Base-by-base conservation (phyloP, 2,113 vertebrate genomes). In the Trochalopteron elliotii region DNA sequence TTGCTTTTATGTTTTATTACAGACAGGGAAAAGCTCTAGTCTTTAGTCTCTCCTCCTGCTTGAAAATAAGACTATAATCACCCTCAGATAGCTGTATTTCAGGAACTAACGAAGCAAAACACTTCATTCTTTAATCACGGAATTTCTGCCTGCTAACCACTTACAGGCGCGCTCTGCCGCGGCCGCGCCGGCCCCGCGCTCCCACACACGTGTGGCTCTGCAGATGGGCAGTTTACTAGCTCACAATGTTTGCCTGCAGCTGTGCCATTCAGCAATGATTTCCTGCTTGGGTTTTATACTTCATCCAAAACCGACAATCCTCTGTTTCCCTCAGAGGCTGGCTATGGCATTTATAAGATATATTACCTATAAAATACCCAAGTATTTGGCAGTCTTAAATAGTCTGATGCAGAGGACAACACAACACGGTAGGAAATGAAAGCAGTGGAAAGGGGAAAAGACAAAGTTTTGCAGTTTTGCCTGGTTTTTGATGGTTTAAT, bases 271-370 rank as follows among this genome's bases (percentile, higher is more conserved):
- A 95, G 88, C 95, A 95, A 71, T 89, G 52, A 96, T 97, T 96
- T 96, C 96, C 87, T 95, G 97, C 93, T 93, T 88, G 78, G 95
- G 92, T 92, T 89, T 96, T 94, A 97, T 83, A 86, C 89, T 96
- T 67, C 57, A 59, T 96, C 96, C 86, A 97, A 97, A 97, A 96
- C 94, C 92, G 90, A 97, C 95, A 97, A 94, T 84, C 87, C 91
- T 91, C 78, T 94, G 92, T 95, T 97, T 96, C 94, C 94, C 94
- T 93, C 87, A 90, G 95, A 95, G 93, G 93, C 87, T 93, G 92
- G 88, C 93, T 86, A 94, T 83, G 93, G 96, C 94, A 97, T 96
- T 97, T 97, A 93, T 96, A 97, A 94, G 94, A 96, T 96, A 93
- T 93, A 96, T 96, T 96, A 96, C 95, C 94, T 96, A 95, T 96